Evolutionary conservation across 2,113 vertebrate species (phyloP).

Genomic region (Cryptotis parvus): DNA sequence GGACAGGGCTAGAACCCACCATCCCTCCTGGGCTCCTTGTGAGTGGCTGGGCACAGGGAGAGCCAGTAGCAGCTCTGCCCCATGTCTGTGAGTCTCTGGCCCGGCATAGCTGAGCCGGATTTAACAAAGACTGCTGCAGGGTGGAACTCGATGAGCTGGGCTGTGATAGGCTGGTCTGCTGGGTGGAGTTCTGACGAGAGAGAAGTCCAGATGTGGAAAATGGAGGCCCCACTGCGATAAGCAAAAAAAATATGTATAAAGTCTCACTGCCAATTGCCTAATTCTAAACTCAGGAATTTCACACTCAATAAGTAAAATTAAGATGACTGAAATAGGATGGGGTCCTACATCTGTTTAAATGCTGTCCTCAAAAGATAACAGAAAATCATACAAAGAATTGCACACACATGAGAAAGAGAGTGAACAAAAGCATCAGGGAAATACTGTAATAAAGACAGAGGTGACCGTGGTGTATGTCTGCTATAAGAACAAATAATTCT

Average conservation of each 20-base stretch:
- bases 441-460: fast-evolving
- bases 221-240: fast-evolving
- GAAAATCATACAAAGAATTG: neutral
- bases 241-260: neutral
- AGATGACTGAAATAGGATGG: neutral
- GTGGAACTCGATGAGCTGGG: too few relatives aligned
- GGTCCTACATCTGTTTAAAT: neutral
- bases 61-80: too few relatives aligned
- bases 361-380: neutral
- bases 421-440: neutral
- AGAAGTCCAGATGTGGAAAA: too few relatives aligned
- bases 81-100: too few relatives aligned
- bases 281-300: neutral
- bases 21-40: too few relatives aligned
- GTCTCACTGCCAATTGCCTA: neutral
- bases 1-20: too few relatives aligned
- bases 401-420: neutral
- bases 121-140: too few relatives aligned
- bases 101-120: too few relatives aligned
- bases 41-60: too few relatives aligned
- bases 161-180: too few relatives aligned
- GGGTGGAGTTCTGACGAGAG: too few relatives aligned
- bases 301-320: neutral
- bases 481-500: neutral
- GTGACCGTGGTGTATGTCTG: neutral